Base-by-base conservation (phyloP, 2,888 invertebrate species). In the Sycophila texana region DNA sequence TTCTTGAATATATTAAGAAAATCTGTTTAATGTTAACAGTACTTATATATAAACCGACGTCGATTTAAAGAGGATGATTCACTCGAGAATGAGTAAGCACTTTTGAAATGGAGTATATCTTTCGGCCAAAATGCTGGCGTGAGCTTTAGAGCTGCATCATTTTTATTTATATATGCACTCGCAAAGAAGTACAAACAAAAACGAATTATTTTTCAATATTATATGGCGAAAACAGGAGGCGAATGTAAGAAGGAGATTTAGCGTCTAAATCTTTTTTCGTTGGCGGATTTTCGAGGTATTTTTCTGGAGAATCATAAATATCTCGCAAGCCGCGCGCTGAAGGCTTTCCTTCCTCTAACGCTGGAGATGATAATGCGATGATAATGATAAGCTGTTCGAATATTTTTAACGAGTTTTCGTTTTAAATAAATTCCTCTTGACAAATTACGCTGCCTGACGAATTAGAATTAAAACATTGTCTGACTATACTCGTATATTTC, bases 161-260 rank as follows among this genome's bases (percentile, higher is more conserved):
- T 18, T 4, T 18, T 18, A 14, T 55, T 7, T 55, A 55, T 55
- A 13, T 55, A 55, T 14, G 55, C 18, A 63, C 16, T 16, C 39
- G 49, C 49, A 22, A 49, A 66, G 18, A 20, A 20, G 22, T 18
- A 49, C 4, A 7, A 18, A 14, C 12, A 47, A 65, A 18, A 20
- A 20, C 49, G 51, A 51, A 66, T 68, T 57, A 68, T 68, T 68
- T 55, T 68, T 68, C 55, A 57, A 68, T 68, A 68, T 68, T 53
- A 55, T 39, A 68, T 68, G 55, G n/a, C 30, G 5, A 4, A 68
- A 53, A n/a, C 10, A n/a, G 18, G 14, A 5, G 16, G 14, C 20
- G 16, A 5, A 18, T 20, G 66, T 4, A 20, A 67, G 20, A 26
- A 30, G 2, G n/a, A 55, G 68, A 55, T 68, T 53, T 14, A 55